A percentile compares a stretch with the other conserved stretches of the same genome.
phyloP scores from a whole-genome alignment of 2,888 invertebrate genomes.

The Polydrusus tereticollis region DNA sequence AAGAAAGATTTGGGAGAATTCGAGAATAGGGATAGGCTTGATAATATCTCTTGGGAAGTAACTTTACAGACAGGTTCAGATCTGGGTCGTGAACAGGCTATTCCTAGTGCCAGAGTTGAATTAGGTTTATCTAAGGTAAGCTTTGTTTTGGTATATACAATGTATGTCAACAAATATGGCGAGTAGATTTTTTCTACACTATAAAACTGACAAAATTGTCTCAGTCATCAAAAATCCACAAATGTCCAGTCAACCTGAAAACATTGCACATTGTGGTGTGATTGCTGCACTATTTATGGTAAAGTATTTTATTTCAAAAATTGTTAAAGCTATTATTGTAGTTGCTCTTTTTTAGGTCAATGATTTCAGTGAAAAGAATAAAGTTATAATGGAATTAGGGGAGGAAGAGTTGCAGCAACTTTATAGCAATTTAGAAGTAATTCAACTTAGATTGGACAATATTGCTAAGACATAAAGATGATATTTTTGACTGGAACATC shows the following conservation, averaged over 20 bases:
- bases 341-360: conserved; percentile 37
- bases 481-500: background rate
- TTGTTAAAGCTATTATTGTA: no score
- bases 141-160: no score
- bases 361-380: conserved; percentile 59
- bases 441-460: conserved; percentile 67
- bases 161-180: no score
- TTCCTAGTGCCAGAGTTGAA: conserved; percentile 69
- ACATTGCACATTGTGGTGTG: no score
- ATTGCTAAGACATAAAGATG: conserved; percentile 31
- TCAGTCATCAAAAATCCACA: no score
- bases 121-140: conserved; percentile 60
- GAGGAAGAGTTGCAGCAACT: conserved; percentile 69
- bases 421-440: conserved; percentile 70
- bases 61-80: conserved; percentile 70
- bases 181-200: no score
- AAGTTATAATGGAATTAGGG: conserved; percentile 69
- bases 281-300: no score
- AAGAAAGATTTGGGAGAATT: conserved; percentile 69
- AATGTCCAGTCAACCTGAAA: no score
- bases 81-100: conserved; percentile 66
- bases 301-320: no score
- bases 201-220: no score
- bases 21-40: conserved; percentile 67
- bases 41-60: conserved; percentile 71